Evolutionary conservation across 2,113 vertebrate species (phyloP), one percentile per base, ranked within the genome.

Genomic region (Delphinapterus leucas): DNA sequence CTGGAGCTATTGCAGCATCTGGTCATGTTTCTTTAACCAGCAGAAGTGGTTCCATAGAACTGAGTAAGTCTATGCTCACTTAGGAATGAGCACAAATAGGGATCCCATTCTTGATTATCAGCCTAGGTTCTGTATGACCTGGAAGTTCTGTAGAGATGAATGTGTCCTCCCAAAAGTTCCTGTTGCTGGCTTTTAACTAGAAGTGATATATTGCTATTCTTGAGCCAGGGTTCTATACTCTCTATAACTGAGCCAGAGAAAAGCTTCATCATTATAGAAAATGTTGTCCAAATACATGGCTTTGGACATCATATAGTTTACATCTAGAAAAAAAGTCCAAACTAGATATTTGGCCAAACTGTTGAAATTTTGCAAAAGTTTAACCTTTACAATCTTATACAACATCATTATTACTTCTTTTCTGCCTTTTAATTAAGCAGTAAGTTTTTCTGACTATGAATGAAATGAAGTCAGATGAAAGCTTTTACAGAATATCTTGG

Each of bases 381-480:
- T 95, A 95, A 60, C n/a, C 26, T 96, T 88, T 91, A 61, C 4
- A 63, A 12, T 63, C 20, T 88, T 77, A 81, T 36, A 88, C 94
- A 71, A 67, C 1, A 47, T 58, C 77, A 1, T 28, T 77, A 36
- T 68, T 41, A 17, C 36, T 77, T 90, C 14, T 55, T 41, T 93
- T 68, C 9, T 89, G n/a, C 8, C 65, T 41, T 80, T 93, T 70
- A 71, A 25, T 73, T 71, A 79, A 91, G 25, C 44, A 84, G 44
- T 63, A 67, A 0, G 1, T 47, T 68, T 70, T 93, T 91, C 21
- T 68, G 47, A 89, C 60, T 65, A 36, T 76, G 33, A 83, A 33
- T 41, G 44, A 13, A 53, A 74, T 80, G 17, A 44, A 36, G 81
- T 68, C 2, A 74, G 70, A 33, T 76, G 58, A 5, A 88, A 90